These are phyloP conservation scores for Ophion costatus DNA, from an alignment of 2,888 invertebrate species.

Conservation along the genomic window DNA sequence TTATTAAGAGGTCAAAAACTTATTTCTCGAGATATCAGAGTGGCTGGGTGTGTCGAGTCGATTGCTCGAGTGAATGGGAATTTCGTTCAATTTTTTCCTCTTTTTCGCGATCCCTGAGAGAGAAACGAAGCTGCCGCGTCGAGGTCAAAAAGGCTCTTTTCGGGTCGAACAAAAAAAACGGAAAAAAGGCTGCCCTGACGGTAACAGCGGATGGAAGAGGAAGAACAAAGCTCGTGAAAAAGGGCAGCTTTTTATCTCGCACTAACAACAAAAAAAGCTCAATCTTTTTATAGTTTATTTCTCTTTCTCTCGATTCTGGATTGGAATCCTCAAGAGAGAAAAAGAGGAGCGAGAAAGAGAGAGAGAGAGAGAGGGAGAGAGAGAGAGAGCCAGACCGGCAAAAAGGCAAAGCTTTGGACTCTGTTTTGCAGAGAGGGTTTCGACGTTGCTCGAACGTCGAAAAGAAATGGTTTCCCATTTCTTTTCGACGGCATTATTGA, in stretches of 20 bases:
- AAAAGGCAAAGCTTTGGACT: conserved; percentile 15
- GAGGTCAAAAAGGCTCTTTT: conserved; percentile 48
- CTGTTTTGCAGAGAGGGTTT: conserved; percentile 27
- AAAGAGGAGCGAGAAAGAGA: not conserved
- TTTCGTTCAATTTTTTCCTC: conserved; percentile 9
- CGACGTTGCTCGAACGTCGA: too few relatives aligned
- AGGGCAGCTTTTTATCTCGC: conserved; percentile 32
- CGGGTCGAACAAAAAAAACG: not conserved
- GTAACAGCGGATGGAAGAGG: conserved; percentile 24
- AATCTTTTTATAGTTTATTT: conserved; percentile 38
- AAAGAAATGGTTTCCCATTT: too few relatives aligned
- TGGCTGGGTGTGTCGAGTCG: conserved; percentile 40
- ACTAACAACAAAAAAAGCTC: conserved; percentile 34
- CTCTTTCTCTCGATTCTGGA: conserved; percentile 46
- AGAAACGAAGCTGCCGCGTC: conserved; percentile 17
- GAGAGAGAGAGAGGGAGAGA: conserved; percentile 20
- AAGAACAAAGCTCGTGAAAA: conserved; percentile 60
- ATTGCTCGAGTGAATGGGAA: conserved; percentile 25
- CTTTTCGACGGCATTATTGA: conserved; percentile 59
- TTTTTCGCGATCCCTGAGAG: conserved; percentile 8
- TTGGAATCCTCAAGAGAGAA: conserved; percentile 52
- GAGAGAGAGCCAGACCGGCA: conserved; percentile 12
- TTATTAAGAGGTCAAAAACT: conserved; percentile 60
- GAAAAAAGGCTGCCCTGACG: conserved; percentile 26
- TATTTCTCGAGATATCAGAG: conserved; percentile 50